Evolutionary conservation across 2,797 vertebrate species (phyloP).

Genomic region (Xiphorhynchus erythropygius): DNA sequence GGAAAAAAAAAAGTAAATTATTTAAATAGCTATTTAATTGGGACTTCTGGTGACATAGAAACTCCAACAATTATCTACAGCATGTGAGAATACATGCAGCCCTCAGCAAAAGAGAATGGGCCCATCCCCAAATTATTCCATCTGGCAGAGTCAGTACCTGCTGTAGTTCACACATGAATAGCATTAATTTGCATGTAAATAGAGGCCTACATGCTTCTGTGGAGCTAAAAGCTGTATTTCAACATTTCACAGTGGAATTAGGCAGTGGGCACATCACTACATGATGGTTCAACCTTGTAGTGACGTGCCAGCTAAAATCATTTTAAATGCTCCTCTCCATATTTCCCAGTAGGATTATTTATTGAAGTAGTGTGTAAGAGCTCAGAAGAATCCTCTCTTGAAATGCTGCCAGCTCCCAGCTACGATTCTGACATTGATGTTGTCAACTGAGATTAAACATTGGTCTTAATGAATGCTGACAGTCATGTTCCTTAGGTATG

Average conservation of each 20-base stretch:
- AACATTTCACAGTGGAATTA: constrained; percentile 79
- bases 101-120: constrained; percentile 72
- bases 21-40: constrained; percentile 70
- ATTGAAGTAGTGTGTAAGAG: constrained; percentile 68
- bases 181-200: constrained; percentile 83
- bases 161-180: constrained; percentile 81
- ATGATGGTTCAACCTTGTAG: constrained; percentile 69
- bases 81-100: constrained; percentile 59
- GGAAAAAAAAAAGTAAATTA: constrained; percentile 48
- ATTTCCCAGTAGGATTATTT: constrained; percentile 73
- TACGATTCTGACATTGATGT: constrained; percentile 74
- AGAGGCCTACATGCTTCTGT: constrained; percentile 76
- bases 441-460: constrained; percentile 76
- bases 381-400: constrained; percentile 74
- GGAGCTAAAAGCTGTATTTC: constrained; percentile 78
- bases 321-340: constrained; percentile 75
- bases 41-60: constrained; percentile 49
- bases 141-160: constrained; percentile 79
- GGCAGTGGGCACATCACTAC: constrained; percentile 72
- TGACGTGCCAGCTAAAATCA: constrained; percentile 75
- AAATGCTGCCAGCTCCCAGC: constrained; percentile 72
- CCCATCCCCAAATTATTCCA: constrained; percentile 79
- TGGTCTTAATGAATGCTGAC: constrained; percentile 76
- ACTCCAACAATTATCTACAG: constrained; percentile 50
- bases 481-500: constrained; percentile 65